Percentiles rank a stretch among this genome's conserved stretches.
phyloP scores from a whole-genome alignment of 2,797 vertebrate species.

The Xiphorhynchus erythropygius region DNA sequence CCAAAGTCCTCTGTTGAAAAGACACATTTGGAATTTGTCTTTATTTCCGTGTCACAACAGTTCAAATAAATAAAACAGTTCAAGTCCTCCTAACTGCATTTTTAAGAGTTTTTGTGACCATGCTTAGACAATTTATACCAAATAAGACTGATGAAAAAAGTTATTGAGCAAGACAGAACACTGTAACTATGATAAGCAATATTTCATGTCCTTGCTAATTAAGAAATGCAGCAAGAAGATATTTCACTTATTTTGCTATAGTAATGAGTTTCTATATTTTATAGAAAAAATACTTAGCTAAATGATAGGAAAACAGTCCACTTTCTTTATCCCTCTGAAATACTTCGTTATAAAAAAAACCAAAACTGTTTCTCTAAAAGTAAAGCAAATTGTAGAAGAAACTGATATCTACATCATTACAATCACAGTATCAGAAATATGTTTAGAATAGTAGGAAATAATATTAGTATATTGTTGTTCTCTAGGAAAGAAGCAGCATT shows the following conservation, averaged over 20 bases:
- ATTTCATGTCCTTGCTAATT: too few relatives aligned
- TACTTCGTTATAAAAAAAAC: background rate
- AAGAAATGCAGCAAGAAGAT: too few relatives aligned
- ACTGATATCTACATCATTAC: fast-evolving
- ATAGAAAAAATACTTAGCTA: too few relatives aligned
- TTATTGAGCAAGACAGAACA: background rate
- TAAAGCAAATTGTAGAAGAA: background rate
- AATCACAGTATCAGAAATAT: background rate
- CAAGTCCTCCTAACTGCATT: background rate
- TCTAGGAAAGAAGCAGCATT: background rate
- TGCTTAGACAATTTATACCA: background rate
- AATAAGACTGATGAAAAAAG: background rate
- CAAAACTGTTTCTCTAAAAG: background rate
- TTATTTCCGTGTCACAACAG: background rate
- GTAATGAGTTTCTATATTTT: too few relatives aligned
- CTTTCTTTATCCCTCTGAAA: background rate
- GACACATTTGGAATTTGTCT: background rate
- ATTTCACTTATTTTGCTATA: too few relatives aligned
- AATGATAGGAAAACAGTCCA: too few relatives aligned
- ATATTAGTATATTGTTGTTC: background rate
- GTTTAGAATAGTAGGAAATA: background rate
- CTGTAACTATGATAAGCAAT: too few relatives aligned
- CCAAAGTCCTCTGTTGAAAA: background rate
- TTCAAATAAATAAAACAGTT: background rate
- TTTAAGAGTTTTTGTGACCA: background rate